Conservation (phyloP, 2,797 vertebrate genomes). For the Masticophis lateralis region DNA sequence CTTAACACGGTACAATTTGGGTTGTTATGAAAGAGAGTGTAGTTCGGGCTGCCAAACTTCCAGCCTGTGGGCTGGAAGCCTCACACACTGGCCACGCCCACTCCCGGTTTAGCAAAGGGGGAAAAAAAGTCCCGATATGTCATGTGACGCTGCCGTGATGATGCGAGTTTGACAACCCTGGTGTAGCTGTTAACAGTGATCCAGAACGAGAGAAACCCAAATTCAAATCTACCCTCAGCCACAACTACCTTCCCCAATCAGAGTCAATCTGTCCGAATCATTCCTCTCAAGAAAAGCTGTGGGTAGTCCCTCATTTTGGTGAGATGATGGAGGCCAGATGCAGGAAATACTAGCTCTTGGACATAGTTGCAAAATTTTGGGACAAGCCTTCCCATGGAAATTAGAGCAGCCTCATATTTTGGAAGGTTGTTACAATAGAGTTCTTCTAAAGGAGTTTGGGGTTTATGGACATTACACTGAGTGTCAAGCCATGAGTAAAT, state of each 20-base stretch:
- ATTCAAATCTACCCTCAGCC: neutral
- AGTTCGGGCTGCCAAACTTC: neutral
- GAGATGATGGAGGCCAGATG: neutral
- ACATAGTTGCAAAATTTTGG: neutral
- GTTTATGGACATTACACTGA: neutral
- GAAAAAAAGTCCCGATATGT: too few species aligned
- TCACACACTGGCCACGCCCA: too few species aligned
- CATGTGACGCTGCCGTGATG: too few species aligned
- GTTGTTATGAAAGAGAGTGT: too few species aligned
- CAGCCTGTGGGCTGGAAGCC: too few species aligned
- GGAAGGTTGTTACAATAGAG: neutral
- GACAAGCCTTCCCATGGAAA: neutral
- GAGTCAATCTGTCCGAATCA: neutral
- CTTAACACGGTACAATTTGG: too few species aligned
- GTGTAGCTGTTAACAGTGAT: neutral
- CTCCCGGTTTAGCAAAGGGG: too few species aligned
- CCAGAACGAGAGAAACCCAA: neutral
- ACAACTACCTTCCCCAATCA: neutral
- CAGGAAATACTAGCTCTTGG: neutral
- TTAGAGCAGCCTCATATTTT: neutral
- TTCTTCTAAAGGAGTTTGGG: neutral
- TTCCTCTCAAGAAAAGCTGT: neutral
- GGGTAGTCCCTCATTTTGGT: neutral
- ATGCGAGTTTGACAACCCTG: too few species aligned
- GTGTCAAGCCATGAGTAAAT: neutral